Conservation (phyloP, 2,888 invertebrate species). For the Chloromyia formosa region DNA sequence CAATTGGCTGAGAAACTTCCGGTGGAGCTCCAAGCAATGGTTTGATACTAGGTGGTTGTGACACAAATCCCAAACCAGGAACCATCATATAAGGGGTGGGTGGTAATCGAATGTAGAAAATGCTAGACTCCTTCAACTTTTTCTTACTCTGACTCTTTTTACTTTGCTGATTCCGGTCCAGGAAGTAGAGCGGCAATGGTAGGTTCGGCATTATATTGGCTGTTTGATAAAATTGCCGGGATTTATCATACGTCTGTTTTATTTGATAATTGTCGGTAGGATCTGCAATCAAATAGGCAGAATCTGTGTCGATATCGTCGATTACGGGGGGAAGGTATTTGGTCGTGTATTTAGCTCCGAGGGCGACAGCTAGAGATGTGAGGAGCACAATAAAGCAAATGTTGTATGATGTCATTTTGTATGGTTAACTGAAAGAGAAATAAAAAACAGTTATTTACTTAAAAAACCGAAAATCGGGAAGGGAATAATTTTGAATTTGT, state of each 20-base stretch:
- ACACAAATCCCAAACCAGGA: conserved; percentile 85
- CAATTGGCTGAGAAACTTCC: not conserved
- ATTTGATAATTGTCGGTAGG: not conserved
- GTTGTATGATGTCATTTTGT: not conserved
- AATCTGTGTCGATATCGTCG: not conserved
- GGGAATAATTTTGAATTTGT: no score
- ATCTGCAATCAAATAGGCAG: not conserved
- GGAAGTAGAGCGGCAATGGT: conserved; percentile 23
- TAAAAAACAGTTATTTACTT: no score
- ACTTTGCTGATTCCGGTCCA: conserved; percentile 5
- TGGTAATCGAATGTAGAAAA: conserved; percentile 85
- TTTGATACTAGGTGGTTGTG: conserved; percentile 70
- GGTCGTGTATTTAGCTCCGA: not conserved
- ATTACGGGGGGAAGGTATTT: not conserved
- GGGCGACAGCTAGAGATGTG: not conserved
- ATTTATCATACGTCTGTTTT: not conserved
- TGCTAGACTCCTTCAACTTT: conserved; percentile 72
- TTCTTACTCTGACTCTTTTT: not conserved
- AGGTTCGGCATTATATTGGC: not conserved
- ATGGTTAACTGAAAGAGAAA: not conserved
- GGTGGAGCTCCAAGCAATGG: not conserved
- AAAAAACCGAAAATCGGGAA: no score
- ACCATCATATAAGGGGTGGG: conserved; percentile 87
- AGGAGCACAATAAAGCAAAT: not conserved
- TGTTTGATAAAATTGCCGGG: not conserved